Evolutionary conservation across 30 jellyfish, hydroid and myxozoan species (phyloP), one percentile per base, ranked within the genome.

Genomic region (Mastigias papua): DNA sequence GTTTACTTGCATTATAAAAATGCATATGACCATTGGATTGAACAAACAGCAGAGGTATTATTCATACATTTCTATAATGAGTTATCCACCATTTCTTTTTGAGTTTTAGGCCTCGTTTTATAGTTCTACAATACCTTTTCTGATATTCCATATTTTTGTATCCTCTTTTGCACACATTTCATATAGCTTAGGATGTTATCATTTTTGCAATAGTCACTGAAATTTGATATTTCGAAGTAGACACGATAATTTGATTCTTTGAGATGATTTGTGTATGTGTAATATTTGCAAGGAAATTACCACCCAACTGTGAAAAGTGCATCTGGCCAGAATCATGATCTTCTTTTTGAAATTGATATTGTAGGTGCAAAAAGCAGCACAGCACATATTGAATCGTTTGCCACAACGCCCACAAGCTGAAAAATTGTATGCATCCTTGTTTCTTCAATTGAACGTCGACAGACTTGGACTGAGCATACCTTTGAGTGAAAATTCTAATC

Each of bases 1-100:
- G 97, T 94, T n/a, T 94, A 94, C 69, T 78, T 94, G 67, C 95
- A 94, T 64, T 94, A 88, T 85, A 94, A 94, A 78, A 94, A 94
- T 84, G 98, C 97, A 23, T 94, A 88, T 70, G 97, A 89, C 33
- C 71, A 94, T 69, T 94, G 98, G 98, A 73, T 66, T 21, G 96
- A 83, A 15, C 98, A 94, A 48, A 82, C 96, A 6, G 64, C 89
- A 1, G 98, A 92, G 88, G 98, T 92, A 46, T 11, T 37, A 37
- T 37, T 37, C 6, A 37, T 37, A 11, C 54, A 6, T 3, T 37
- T 37, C 11, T 37, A 37, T 3, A 37, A 37, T 37, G 6, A 3
- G 54, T 37, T 37, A 37, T 3, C 11, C 10, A 37, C 11, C 11
- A 37, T n/a, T 25, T n/a, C 48, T 37, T 30, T 17, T 65, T 73